A percentile compares a stretch with the other conserved stretches of the same genome.
Evolutionary conservation across 2,113 vertebrate genomes (phyloP).

Genomic region (Atherinomorus stipes): DNA sequence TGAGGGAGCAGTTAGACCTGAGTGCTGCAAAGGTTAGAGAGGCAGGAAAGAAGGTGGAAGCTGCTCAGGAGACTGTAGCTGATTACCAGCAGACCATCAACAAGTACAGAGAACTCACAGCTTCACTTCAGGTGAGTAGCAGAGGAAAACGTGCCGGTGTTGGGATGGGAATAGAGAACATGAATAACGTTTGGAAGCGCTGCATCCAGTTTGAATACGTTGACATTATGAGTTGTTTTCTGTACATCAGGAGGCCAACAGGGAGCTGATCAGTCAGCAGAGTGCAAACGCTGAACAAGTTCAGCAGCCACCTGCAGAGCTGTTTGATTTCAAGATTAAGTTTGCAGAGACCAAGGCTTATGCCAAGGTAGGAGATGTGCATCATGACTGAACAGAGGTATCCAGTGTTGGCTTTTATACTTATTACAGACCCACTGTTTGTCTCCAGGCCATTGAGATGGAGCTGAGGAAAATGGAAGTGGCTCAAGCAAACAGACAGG

Average conservation of each 20-base stretch:
- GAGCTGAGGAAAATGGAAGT: constrained; percentile 98
- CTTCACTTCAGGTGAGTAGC: constrained; percentile 88
- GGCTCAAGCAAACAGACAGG: constrained; percentile 92
- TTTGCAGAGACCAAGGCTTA: constrained; percentile 98
- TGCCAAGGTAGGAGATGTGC: constrained; percentile 87
- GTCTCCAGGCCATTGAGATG: constrained; percentile 94
- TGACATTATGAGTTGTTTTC: background rate
- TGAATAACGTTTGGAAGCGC: too few species aligned
- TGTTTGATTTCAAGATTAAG: constrained; percentile 99
- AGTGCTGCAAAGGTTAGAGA: constrained; percentile 86
- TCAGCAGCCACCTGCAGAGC: constrained; percentile 91
- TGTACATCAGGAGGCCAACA: constrained; percentile 88
- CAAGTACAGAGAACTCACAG: constrained; percentile 94
- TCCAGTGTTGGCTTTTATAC: background rate
- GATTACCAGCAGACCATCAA: constrained; percentile 97
- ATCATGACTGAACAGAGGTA: background rate
- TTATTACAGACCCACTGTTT: background rate
- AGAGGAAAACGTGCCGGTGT: background rate
- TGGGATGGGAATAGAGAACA: too few species aligned
- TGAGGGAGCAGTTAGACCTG: constrained; percentile 95
- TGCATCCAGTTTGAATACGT: too few species aligned
- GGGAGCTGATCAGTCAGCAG: constrained; percentile 93
- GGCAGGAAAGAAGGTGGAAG: constrained; percentile 93
- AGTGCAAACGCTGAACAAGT: constrained; percentile 89
- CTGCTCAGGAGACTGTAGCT: constrained; percentile 93